Conservation (phyloP, 2,797 vertebrate genomes). For the Poecilia gillii region DNA sequence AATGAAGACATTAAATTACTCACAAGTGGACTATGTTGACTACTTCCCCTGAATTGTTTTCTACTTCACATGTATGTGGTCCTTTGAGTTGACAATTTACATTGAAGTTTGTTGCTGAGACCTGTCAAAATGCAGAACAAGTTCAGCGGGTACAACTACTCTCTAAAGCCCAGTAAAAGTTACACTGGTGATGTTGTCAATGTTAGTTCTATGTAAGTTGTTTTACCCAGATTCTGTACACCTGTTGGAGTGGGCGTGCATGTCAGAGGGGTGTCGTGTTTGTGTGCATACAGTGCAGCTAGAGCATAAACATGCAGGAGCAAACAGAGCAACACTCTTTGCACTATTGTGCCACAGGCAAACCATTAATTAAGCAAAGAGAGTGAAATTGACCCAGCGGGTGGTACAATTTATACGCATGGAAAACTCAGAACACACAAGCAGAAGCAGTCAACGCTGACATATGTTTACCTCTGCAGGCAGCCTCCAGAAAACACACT, state of each 20-base stretch:
- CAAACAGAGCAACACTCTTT: conserved; percentile 65
- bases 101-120: background rate
- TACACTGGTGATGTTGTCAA: conserved; percentile 3
- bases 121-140: background rate
- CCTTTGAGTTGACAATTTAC: background rate
- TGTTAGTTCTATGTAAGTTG: conserved; percentile 24
- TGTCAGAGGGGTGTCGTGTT: conserved; percentile 41
- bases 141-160: background rate
- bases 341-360: conserved; percentile 69
- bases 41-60: background rate
- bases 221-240: conserved; percentile 30
- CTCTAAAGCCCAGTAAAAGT: background rate
- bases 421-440: conserved; percentile 34
- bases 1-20: background rate
- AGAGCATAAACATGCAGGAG: conserved; percentile 55
- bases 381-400: conserved; percentile 76
- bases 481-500: conserved; percentile 4
- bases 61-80: background rate
- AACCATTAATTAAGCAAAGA: conserved; percentile 80
- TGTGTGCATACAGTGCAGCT: conserved; percentile 53
- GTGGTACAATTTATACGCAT: conserved; percentile 63
- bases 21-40: background rate
- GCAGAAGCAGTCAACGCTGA: conserved; percentile 34
- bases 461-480: conserved; percentile 28
- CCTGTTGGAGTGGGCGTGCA: conserved; percentile 57